Evolutionary conservation across 2,797 vertebrate genomes (phyloP), one percentile per base, ranked within the genome.

Genomic region (Florisuga fusca): DNA sequence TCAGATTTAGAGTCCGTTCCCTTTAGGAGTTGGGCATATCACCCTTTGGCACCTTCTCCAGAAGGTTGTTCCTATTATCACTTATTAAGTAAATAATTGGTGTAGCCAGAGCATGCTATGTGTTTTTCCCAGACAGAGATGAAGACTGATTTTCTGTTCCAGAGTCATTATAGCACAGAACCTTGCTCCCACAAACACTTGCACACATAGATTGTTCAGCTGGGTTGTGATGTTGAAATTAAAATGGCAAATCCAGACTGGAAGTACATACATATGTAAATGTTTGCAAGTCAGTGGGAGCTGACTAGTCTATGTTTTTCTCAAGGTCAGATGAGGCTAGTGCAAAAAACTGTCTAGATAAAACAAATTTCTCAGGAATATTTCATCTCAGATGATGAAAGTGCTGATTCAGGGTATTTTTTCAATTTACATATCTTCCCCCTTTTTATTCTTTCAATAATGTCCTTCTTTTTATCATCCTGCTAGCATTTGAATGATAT

Each of bases 381-480:
- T 72, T 94, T 96, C 36, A 89, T 26, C 76, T 95, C 71, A 89
- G 89, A 51, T 94, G 75, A 77, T 68, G 84, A 84, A 90, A 96
- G 87, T 90, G 87, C 78, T 90, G 58, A 59, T 83, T 63, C 34
- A 26, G 69, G 62, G 15, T 59, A 31, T 57, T 55, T 69, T 72
- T 71, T 63, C 61, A 34, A 12, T 50, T 89, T 80, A 68, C 38
- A 25, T n/a, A 53, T 87, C 69, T 87, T 57, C 58, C 62, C 63
- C 75, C 66, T 63, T 92, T 93, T 84, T 77, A 85, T 81, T 41
- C 64, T 86, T 80, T 94, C 46, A 76, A 43, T 76, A 81, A 62
- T 71, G 53, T 87, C 54, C 23, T 89, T 75, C 50, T 93, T 87
- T 87, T 94, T 58, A 67, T 73, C 79, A 54, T 78, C 90, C 45